These are phyloP conservation scores for Bacillus rossius DNA, from an alignment of 1,140 invertebrate genomes.

Conservation along the genomic window DNA sequence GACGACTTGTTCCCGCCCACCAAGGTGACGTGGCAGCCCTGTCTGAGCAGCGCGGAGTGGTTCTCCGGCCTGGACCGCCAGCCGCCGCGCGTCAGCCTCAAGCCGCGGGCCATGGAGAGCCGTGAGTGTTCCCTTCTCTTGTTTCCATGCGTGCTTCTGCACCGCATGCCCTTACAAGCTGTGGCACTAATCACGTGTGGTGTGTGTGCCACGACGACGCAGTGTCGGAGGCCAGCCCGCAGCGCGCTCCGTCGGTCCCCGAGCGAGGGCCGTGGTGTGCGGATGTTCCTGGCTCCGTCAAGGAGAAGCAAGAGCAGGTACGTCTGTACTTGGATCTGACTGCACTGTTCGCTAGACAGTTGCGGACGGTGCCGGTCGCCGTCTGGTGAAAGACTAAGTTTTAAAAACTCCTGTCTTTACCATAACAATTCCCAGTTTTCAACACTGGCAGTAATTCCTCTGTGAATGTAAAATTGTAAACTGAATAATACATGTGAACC, in stretches of 20 bases:
- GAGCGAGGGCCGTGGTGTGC: constrained; percentile 48
- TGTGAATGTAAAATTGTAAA: too few species aligned
- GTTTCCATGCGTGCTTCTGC: constrained; percentile 2
- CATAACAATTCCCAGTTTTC: too few species aligned
- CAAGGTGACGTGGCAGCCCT: constrained; percentile 76
- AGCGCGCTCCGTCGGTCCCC: constrained; percentile 40
- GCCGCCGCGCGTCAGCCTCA: constrained; percentile 62
- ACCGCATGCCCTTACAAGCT: not conserved
- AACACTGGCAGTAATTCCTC: too few species aligned
- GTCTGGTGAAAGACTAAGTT: too few species aligned
- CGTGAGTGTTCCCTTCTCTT: constrained; percentile 52
- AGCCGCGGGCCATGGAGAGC: constrained; percentile 81
- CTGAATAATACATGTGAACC: too few species aligned
- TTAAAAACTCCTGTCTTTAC: too few species aligned
- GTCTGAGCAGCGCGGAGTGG: constrained; percentile 69
- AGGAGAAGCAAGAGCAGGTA: constrained; percentile 58
- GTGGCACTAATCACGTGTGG: too few species aligned
- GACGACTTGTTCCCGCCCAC: constrained; percentile 94
- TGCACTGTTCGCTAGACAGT: too few species aligned
- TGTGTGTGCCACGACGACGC: not conserved
- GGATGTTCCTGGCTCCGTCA: constrained; percentile 43
- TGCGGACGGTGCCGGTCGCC: too few species aligned
- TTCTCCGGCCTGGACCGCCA: constrained; percentile 59
- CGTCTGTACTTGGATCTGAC: too few species aligned
- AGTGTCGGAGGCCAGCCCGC: constrained; percentile 24